These are phyloP conservation scores for Malurus elegans DNA, from an alignment of 2,113 vertebrate species.

Conservation along the genomic window DNA sequence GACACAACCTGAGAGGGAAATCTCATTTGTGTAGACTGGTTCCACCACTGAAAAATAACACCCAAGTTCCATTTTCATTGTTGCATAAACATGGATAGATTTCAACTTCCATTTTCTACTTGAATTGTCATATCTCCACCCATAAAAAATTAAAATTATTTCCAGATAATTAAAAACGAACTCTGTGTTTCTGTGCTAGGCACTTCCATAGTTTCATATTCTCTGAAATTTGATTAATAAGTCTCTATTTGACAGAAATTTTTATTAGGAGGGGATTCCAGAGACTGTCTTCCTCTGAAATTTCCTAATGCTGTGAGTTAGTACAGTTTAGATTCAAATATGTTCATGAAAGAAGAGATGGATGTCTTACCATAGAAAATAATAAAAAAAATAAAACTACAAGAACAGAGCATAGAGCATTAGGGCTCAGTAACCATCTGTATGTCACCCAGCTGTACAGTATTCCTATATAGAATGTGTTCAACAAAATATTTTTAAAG, in stretches of 20 bases:
- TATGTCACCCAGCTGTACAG: background rate
- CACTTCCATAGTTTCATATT: background rate
- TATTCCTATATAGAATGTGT: background rate
- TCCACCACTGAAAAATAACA: background rate
- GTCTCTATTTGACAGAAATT: background rate
- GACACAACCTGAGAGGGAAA: background rate
- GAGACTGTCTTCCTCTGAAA: background rate
- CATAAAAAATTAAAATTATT: background rate
- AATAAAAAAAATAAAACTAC: background rate
- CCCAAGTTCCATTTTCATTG: background rate
- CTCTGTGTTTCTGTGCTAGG: background rate
- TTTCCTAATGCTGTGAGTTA: background rate
- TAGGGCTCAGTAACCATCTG: background rate
- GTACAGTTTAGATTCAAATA: background rate
- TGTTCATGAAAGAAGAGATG: background rate
- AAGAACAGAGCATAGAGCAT: background rate
- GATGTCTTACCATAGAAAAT: background rate
- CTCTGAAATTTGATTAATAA: slow-evolving; percentile 14
- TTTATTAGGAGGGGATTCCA: background rate
- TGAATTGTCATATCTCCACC: background rate
- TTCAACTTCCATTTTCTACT: background rate
- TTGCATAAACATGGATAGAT: background rate
- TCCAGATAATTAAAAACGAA: background rate
- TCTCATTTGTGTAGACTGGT: background rate
- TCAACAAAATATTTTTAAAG: background rate